Percentiles rank a stretch among this genome's conserved stretches.
phyloP scores from a whole-genome alignment of 2,113 vertebrate species.

The Stigmatopora argus region DNA sequence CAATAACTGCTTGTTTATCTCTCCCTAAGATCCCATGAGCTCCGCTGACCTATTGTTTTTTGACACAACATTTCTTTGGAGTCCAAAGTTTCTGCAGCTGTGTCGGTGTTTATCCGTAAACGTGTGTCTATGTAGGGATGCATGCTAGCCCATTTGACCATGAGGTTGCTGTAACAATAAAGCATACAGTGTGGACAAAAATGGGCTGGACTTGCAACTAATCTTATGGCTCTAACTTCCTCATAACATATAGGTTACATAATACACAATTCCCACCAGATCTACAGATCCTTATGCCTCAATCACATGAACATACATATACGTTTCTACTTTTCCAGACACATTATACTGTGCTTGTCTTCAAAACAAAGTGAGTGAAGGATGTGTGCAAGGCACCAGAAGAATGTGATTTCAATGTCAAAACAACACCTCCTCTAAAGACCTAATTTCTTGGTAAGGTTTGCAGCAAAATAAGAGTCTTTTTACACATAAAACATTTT shows the following conservation, averaged over 20 bases:
- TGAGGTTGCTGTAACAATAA: neutral
- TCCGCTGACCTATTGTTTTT: conserved; percentile 28
- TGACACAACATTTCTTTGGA: conserved; percentile 29
- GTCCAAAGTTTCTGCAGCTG: conserved; percentile 34
- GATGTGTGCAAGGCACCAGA: neutral
- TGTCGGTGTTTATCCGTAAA: conserved; percentile 7
- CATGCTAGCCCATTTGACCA: neutral
- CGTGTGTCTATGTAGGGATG: neutral
- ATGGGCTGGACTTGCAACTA: neutral
- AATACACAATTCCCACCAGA: neutral
- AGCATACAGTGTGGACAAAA: neutral
- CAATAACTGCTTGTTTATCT: conserved; percentile 13
- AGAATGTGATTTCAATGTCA: neutral
- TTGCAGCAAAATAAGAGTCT: neutral
- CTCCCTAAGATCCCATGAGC: conserved; percentile 14
- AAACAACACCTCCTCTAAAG: neutral
- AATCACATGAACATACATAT: neutral
- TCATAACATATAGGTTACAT: neutral
- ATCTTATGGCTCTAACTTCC: neutral
- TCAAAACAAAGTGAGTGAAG: neutral
- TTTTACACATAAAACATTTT: neutral
- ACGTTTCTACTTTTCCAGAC: neutral
- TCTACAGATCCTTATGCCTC: neutral
- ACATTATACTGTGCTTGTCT: neutral
- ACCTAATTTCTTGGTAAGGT: neutral